phyloP scores from a whole-genome alignment of 2,888 invertebrate genomes.

The Panzeria rudis region DNA sequence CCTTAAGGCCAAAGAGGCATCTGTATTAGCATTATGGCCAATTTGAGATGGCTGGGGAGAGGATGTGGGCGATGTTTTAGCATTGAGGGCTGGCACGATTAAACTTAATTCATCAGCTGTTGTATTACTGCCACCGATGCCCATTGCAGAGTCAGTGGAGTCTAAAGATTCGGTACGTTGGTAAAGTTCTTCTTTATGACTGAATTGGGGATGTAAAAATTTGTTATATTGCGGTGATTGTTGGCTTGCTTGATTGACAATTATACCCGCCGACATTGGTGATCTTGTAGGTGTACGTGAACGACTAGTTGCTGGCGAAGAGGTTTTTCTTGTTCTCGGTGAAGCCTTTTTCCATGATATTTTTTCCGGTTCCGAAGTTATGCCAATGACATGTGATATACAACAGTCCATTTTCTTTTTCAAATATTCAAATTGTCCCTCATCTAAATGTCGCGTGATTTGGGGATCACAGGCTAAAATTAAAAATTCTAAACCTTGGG shows the following conservation, averaged over 20 bases:
- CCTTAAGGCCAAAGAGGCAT: slow-evolving; percentile 82
- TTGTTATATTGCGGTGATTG: slow-evolving; percentile 81
- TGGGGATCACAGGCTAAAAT: slow-evolving; percentile 93
- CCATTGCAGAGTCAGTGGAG: slow-evolving; percentile 62
- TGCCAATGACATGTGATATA: slow-evolving; percentile 93
- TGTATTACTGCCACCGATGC: slow-evolving; percentile 50
- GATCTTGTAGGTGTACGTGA: slow-evolving; percentile 84
- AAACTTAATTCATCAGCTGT: slow-evolving; percentile 77
- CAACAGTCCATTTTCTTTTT: slow-evolving; percentile 93
- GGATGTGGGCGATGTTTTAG: slow-evolving; percentile 27
- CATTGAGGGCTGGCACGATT: slow-evolving; percentile 76
- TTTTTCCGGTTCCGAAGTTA: slow-evolving; percentile 84
- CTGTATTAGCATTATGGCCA: slow-evolving; percentile 25
- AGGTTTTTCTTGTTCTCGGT: slow-evolving; percentile 82
- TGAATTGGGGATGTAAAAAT: slow-evolving; percentile 82
- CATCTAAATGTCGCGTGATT: slow-evolving; percentile 90
- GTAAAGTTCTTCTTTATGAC: slow-evolving; percentile 82
- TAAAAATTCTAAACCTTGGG: slow-evolving; percentile 94
- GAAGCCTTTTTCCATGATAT: slow-evolving; percentile 82
- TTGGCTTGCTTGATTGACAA: slow-evolving; percentile 76
- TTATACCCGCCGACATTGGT: slow-evolving; percentile 83
- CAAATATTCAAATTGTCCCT: slow-evolving; percentile 91
- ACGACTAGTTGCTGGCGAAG: slow-evolving; percentile 82
- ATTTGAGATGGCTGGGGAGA: slow-evolving; percentile 50
- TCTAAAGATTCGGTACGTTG: slow-evolving; percentile 72